These are phyloP conservation scores for Microdon myrmicae DNA, from an alignment of 2,888 invertebrate genomes.

Conservation along the genomic window DNA sequence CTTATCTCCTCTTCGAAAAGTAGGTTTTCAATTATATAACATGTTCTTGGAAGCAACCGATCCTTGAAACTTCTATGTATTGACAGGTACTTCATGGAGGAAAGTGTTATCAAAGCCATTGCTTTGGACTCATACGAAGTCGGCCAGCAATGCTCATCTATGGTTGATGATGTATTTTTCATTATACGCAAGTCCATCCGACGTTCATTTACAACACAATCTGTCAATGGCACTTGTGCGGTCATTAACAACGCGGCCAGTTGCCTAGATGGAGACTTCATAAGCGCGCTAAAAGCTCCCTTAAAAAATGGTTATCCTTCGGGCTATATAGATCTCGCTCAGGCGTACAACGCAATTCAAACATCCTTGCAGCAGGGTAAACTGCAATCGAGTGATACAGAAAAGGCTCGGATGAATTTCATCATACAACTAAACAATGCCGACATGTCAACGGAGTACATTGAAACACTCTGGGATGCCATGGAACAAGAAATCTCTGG, in stretches of 20 bases:
- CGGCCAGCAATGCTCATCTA: constrained; percentile 84
- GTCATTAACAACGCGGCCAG: constrained; percentile 93
- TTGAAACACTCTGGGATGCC: constrained; percentile 83
- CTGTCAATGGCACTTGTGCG: constrained; percentile 95
- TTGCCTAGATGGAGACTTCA: constrained; percentile 86
- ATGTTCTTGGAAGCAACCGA: neutral
- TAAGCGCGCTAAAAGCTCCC: constrained; percentile 76
- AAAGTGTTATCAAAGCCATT: constrained; percentile 92
- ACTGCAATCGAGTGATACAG: constrained; percentile 80
- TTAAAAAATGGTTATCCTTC: constrained; percentile 81
- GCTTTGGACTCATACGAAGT: constrained; percentile 79
- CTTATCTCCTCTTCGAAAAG: constrained; percentile 91
- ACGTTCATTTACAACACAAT: constrained; percentile 89
- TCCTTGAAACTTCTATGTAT: neutral
- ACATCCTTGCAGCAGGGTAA: constrained; percentile 83
- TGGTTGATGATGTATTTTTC: constrained; percentile 98
- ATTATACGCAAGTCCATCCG: constrained; percentile 96
- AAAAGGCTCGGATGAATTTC: constrained; percentile 80
- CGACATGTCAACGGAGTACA: constrained; percentile 89
- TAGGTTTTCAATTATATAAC: constrained; percentile 53
- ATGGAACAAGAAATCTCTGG: constrained; percentile 77
- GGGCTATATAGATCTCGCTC: constrained; percentile 80
- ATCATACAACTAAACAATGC: constrained; percentile 87
- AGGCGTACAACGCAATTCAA: constrained; percentile 86
- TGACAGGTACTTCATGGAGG: constrained; percentile 86